These are phyloP conservation scores for Pseudobourletiella spinata DNA, from an alignment of 1,140 invertebrate genomes.

Conservation along the genomic window DNA sequence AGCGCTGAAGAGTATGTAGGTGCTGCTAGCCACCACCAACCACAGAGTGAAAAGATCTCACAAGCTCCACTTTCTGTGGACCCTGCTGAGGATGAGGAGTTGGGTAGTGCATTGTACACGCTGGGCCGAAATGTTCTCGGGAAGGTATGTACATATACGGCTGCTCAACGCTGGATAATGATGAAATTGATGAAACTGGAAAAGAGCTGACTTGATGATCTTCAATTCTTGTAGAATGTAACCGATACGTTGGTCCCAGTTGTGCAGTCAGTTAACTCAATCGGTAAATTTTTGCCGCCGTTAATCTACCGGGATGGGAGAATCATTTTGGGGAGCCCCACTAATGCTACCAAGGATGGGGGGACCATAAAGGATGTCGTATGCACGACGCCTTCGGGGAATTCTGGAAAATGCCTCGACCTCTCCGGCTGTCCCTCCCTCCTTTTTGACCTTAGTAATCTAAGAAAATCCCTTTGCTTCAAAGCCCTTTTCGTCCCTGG, in stretches of 20 bases:
- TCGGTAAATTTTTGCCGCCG: conserved; percentile 49
- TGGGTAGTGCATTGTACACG: conserved; percentile 65
- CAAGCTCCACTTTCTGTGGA: neutral
- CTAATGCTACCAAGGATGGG: conserved; percentile 32
- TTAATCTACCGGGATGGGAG: conserved; percentile 40
- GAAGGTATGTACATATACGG: conserved; percentile 38
- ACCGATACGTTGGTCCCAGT: conserved; percentile 65
- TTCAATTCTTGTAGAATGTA: conserved; percentile 57
- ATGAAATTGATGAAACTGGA: no score
- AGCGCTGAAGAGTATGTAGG: conserved; percentile 11
- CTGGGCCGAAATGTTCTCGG: conserved; percentile 71
- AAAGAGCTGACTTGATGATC: no score
- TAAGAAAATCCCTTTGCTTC: conserved; percentile 81
- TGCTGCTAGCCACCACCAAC: conserved; percentile 2
- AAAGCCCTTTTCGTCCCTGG: conserved; percentile 80
- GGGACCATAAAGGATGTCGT: conserved; percentile 31
- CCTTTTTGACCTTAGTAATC: conserved; percentile 66
- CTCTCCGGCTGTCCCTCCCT: conserved; percentile 79
- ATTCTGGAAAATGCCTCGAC: conserved; percentile 72
- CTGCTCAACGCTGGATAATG: no score
- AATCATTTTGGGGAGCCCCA: conserved; percentile 35
- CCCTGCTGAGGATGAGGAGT: conserved; percentile 42
- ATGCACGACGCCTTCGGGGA: conserved; percentile 71
- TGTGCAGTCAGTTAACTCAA: conserved; percentile 48
- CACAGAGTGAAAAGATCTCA: conserved; percentile 10